phyloP scores from a whole-genome alignment of 2,113 vertebrate genomes.

The Otolemur garnettii region DNA sequence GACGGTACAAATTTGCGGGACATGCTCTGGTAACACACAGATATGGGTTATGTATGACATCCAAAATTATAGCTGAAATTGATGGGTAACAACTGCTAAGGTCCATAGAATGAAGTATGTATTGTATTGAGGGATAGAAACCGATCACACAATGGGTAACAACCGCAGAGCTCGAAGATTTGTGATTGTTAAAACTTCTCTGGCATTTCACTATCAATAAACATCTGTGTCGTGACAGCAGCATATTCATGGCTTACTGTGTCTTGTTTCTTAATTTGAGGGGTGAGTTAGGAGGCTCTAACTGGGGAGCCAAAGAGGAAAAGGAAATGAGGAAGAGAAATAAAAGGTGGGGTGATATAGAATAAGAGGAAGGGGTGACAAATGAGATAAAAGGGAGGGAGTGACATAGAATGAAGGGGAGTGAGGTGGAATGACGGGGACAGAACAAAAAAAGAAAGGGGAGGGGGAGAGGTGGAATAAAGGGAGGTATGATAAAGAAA shows the following conservation, averaged over 20 bases:
- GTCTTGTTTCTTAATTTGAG: slow-evolving; percentile 18
- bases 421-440: neutral
- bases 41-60: slow-evolving; percentile 77
- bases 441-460: neutral
- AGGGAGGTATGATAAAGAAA: neutral
- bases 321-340: neutral
- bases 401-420: neutral
- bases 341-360: neutral
- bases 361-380: neutral
- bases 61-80: slow-evolving; percentile 72
- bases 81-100: slow-evolving; percentile 71
- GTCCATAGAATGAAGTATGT: slow-evolving; percentile 67
- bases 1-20: slow-evolving; percentile 54
- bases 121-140: slow-evolving; percentile 80
- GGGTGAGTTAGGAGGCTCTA: neutral
- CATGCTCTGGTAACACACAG: slow-evolving; percentile 70
- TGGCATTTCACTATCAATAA: slow-evolving; percentile 82
- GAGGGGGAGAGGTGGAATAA: neutral
- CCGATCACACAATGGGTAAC: slow-evolving; percentile 70
- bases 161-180: slow-evolving; percentile 77
- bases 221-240: slow-evolving; percentile 80
- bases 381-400: neutral
- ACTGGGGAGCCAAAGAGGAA: neutral
- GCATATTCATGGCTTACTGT: slow-evolving; percentile 64
- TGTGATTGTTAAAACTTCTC: slow-evolving; percentile 83